phyloP scores from a whole-genome alignment of 2,797 vertebrate genomes.

The Prunella strophiata region DNA sequence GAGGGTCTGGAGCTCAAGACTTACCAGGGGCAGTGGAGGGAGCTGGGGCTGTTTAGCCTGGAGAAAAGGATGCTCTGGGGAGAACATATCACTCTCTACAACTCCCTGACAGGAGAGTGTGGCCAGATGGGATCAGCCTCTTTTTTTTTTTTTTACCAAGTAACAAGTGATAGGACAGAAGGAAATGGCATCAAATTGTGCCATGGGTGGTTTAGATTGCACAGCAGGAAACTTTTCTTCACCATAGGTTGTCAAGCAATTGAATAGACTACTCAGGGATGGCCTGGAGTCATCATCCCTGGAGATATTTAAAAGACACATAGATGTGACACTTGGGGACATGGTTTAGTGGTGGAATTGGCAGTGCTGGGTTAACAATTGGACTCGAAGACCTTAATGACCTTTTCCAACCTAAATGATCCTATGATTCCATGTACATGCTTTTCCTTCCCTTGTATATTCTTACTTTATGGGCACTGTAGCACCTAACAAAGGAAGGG shows the following conservation, averaged over 20 bases:
- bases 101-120: not conserved
- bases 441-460: not conserved
- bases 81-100: not conserved
- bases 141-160: not conserved
- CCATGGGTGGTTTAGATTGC: not conserved
- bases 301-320: not conserved
- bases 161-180: not conserved
- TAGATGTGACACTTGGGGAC: not conserved
- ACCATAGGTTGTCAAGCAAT: not conserved
- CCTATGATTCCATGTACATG: not conserved
- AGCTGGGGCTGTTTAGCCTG: not conserved
- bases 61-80: not conserved
- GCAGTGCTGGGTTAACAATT: not conserved
- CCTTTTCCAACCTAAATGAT: not conserved
- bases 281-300: not conserved
- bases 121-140: not conserved
- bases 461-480: not conserved
- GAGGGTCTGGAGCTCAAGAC: not conserved
- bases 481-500: not conserved
- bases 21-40: not conserved
- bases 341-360: not conserved
- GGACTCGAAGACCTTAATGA: not conserved
- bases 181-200: not conserved
- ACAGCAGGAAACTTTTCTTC: not conserved
- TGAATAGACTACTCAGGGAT: not conserved